These are phyloP conservation scores for Phalacrocorax carbo DNA, from an alignment of 2,113 vertebrate species.

Conservation along the genomic window DNA sequence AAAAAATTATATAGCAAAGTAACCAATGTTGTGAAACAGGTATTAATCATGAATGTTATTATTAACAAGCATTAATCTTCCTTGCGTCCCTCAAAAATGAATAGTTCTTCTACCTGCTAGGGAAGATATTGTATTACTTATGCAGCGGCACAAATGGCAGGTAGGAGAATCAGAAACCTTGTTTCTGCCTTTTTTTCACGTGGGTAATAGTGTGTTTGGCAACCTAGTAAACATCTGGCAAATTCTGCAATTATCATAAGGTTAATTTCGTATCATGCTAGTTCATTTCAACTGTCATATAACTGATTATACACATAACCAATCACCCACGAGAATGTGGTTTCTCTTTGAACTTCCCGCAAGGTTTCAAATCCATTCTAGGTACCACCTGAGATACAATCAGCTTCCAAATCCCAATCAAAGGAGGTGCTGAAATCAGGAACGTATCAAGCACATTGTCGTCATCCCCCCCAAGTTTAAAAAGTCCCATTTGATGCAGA, in stretches of 20 bases:
- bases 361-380: not conserved
- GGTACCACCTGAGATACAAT: not conserved
- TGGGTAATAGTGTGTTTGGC: not conserved
- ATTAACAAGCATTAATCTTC: not conserved
- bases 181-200: not conserved
- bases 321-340: accelerated
- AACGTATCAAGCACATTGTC: not conserved
- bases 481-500: not conserved
- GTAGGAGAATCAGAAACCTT: not conserved
- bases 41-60: not conserved
- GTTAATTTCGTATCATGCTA: too few species aligned
- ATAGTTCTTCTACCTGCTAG: not conserved
- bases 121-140: not conserved
- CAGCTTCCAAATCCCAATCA: not conserved
- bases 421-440: not conserved
- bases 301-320: not conserved
- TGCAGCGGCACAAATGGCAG: not conserved
- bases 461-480: not conserved
- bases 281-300: not conserved
- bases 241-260: too few species aligned
- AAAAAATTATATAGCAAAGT: not conserved
- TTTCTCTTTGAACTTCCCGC: not conserved
- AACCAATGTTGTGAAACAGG: not conserved
- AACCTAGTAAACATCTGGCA: not conserved
- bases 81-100: not conserved